Percentiles rank a stretch among this genome's conserved stretches.
These are phyloP conservation scores for Montipora efflorescens DNA, from an alignment of 64 coral and sea anemone species.

Conservation along the genomic window DNA sequence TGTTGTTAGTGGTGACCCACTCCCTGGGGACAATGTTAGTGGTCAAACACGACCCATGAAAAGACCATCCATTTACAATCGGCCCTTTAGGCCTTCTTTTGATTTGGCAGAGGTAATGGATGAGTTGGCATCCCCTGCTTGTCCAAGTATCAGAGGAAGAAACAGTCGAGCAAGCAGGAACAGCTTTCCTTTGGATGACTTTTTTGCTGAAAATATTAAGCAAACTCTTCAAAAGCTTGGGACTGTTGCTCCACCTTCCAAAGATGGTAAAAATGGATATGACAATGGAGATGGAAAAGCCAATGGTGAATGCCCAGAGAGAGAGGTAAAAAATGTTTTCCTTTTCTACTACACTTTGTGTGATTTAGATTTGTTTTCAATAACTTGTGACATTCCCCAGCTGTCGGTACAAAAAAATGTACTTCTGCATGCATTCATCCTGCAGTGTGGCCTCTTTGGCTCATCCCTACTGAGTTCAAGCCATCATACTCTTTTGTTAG, in stretches of 20 bases:
- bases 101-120: constrained; percentile 88
- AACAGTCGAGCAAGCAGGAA: constrained; percentile 85
- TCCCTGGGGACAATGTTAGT: not conserved
- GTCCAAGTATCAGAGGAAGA: constrained; percentile 52
- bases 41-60: constrained; percentile 20
- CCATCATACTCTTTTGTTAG: too few species aligned
- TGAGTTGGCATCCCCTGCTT: constrained; percentile 75
- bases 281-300: not conserved
- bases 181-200: constrained; percentile 89
- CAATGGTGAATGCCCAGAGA: not conserved
- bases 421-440: too few species aligned
- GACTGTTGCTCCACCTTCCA: constrained; percentile 38
- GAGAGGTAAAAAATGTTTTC: not conserved
- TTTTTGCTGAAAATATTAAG: constrained; percentile 79
- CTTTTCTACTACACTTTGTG: not conserved
- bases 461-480: too few species aligned
- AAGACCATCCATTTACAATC: constrained; percentile 44
- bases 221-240: constrained; percentile 72
- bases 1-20: not conserved
- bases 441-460: too few species aligned
- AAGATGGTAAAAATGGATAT: not conserved
- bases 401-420: too few species aligned
- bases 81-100: constrained; percentile 85
- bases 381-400: too few species aligned
- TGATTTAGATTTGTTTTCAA: too few species aligned